Evolutionary conservation across 2,888 invertebrate species (phyloP).

Genomic region (Cantharis lateralis): DNA sequence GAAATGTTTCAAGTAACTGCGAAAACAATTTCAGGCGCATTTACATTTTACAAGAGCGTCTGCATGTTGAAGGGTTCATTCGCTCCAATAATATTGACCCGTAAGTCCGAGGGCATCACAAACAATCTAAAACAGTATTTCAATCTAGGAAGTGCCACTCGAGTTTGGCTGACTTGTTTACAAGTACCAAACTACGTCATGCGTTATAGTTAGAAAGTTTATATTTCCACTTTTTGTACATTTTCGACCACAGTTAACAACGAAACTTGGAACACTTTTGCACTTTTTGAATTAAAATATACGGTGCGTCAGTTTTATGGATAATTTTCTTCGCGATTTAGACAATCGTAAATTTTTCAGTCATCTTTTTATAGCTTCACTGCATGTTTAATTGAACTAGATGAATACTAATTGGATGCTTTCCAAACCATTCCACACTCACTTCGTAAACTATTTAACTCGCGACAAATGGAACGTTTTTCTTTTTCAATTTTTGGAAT

Average conservation of each 20-base stretch:
- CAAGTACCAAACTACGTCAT: conserved; percentile 31
- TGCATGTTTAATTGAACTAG: neutral
- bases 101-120: conserved; percentile 38
- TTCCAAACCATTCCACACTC: neutral
- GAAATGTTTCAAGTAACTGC: conserved; percentile 12
- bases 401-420: neutral
- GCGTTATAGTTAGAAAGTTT: conserved; percentile 25
- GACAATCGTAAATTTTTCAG: neutral
- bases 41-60: conserved; percentile 30
- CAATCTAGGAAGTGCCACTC: conserved; percentile 44
- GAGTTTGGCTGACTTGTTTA: conserved; percentile 42
- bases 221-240: conserved; percentile 5
- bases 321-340: neutral
- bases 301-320: neutral
- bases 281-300: conserved; percentile 11
- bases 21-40: conserved; percentile 24
- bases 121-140: conserved; percentile 45
- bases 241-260: conserved; percentile 9
- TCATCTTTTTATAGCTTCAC: neutral
- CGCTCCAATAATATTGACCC: conserved; percentile 32
- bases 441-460: neutral
- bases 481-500: neutral
- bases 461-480: neutral
- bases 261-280: conserved; percentile 4
- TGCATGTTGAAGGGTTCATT: conserved; percentile 30